Evolutionary conservation across 2,113 vertebrate species (phyloP), one percentile per base, ranked within the genome.

Genomic region (Macquaria australasica): DNA sequence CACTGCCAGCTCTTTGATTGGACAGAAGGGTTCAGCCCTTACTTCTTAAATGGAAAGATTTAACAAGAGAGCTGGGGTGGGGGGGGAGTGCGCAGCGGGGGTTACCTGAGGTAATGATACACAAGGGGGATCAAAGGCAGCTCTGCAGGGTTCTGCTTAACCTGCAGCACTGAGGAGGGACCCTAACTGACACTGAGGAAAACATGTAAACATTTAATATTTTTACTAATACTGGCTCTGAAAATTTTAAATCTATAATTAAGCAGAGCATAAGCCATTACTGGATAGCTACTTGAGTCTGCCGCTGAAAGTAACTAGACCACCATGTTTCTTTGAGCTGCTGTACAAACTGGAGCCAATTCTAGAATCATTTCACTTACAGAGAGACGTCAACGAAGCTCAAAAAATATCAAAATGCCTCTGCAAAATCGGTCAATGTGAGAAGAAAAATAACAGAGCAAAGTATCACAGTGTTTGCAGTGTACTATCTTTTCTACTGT

Each of bases 21-120:
- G 53, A 78, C 84, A 59, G 55, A 81, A 63, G 37, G 28, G 8
- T 63, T 75, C 69, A 75, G 81, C 67, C 39, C 67, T 68, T 53
- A 56, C 66, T n/a, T 82, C 74, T 88, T 76, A 84, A 73, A 88
- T 59, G 76, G 76, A 28, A 58, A 72, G 53, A 73, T 62, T 72
- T 84, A 80, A 89, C 81, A 68, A 75, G 66, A 41, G 79, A 56
- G 74, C 50, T 55, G 34, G 75, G 37, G 78, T 51, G 23, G 39
- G 43, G 45, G 77, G 12, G 39, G 39, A 37, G 56, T 18, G 12
- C 10, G 1, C 60, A 77, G 74, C 50, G 51, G 87, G 82, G 89
- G 71, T 82, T 79, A 64, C 58, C 7, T 51, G 80, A 72, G 75
- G 68, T 79, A 86, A 70, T 59, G 59, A 77, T 28, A 48, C 60